Percentiles rank a stretch among this genome's conserved stretches.
Conservation (phyloP, 1,140 invertebrate species). For the Trissolcus basalis region DNA sequence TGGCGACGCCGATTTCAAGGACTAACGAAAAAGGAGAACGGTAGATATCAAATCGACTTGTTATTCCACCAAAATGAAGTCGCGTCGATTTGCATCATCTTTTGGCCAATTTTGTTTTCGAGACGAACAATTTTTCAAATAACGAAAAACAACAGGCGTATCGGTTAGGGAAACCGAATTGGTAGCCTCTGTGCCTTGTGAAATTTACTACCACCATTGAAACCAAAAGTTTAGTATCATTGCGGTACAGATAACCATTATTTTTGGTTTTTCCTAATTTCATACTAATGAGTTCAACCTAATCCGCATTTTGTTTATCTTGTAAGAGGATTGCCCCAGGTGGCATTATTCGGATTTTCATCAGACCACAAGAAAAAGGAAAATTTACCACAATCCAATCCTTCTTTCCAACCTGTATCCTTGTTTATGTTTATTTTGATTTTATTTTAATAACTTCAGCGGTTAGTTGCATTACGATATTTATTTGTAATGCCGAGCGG, state of each 20-base stretch:
- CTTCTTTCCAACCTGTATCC: background rate
- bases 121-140: background rate
- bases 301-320: too few species aligned
- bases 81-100: slow-evolving; percentile 24
- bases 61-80: slow-evolving; percentile 38
- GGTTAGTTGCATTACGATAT: background rate
- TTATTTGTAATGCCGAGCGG: background rate
- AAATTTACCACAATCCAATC: background rate
- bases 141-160: background rate
- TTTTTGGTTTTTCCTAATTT: too few species aligned
- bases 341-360: too few species aligned
- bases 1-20: slow-evolving; percentile 30
- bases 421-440: slow-evolving; percentile 1
- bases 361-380: background rate
- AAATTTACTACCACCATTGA: too few species aligned
- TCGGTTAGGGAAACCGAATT: background rate
- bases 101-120: too few species aligned
- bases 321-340: too few species aligned
- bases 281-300: too few species aligned
- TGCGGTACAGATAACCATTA: too few species aligned
- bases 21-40: slow-evolving; percentile 27
- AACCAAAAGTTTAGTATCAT: too few species aligned
- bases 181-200: too few species aligned
- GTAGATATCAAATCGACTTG: slow-evolving; percentile 17
- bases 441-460: background rate